A percentile compares a stretch with the other conserved stretches of the same genome.
phyloP scores from a whole-genome alignment of 2,797 vertebrate species.

The Eulemur albifrons region DNA sequence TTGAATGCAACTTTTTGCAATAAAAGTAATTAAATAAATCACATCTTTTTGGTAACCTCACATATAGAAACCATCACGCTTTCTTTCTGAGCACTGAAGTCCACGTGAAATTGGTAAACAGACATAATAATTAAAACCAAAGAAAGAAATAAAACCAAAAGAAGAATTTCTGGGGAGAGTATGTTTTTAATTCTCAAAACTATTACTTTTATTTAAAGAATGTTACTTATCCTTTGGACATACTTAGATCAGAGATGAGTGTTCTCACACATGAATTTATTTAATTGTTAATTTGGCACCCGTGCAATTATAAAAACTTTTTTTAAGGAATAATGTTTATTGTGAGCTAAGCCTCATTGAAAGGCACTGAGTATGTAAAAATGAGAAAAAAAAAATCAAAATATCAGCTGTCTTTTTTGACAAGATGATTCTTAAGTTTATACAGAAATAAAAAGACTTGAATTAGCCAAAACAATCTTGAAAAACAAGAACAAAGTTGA shows the following conservation, averaged over 20 bases:
- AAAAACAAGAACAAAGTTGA: background rate
- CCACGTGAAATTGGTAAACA: background rate
- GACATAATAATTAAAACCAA: background rate
- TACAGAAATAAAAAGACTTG: background rate
- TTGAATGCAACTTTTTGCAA: background rate
- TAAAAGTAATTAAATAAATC: background rate
- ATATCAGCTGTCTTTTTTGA: background rate
- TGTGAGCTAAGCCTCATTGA: background rate
- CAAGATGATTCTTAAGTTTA: background rate
- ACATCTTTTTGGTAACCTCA: background rate
- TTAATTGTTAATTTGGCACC: background rate
- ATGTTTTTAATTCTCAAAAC: background rate
- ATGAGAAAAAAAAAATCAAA: background rate
- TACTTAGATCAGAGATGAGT: background rate
- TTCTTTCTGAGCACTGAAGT: background rate
- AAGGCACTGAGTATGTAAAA: background rate
- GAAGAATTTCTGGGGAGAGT: background rate
- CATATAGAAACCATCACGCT: background rate
- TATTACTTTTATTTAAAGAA: background rate
- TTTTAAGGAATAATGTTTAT: background rate
- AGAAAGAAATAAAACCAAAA: background rate
- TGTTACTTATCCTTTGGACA: background rate
- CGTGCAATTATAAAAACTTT: background rate
- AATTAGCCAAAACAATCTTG: background rate
- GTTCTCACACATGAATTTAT: background rate